These are phyloP conservation scores for Tinea trinotella DNA, from an alignment of 2,888 invertebrate species.

Conservation along the genomic window DNA sequence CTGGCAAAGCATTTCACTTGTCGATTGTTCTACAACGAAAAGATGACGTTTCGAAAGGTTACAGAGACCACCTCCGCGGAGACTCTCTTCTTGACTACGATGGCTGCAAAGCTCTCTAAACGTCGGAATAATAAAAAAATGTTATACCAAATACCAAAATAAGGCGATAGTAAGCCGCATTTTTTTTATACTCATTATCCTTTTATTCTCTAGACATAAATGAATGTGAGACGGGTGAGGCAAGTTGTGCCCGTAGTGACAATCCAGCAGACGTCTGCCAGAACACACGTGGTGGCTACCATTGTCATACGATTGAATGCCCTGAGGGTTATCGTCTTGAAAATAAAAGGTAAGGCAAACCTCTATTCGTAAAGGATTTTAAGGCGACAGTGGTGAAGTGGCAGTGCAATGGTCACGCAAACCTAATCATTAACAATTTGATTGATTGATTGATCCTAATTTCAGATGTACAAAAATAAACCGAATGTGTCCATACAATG, in stretches of 20 bases:
- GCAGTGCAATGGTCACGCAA: too few relatives aligned
- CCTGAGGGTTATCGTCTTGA: constrained; percentile 89
- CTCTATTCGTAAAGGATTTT: too few relatives aligned
- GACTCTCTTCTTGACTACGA: neutral
- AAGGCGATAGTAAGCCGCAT: neutral
- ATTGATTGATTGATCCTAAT: too few relatives aligned
- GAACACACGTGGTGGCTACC: constrained; percentile 90
- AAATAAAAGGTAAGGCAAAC: constrained; percentile 81
- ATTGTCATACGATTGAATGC: constrained; percentile 89
- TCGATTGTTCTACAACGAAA: too few relatives aligned
- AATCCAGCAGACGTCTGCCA: constrained; percentile 85
- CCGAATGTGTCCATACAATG: constrained; percentile 80
- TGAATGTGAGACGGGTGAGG: constrained; percentile 84
- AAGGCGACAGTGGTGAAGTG: too few relatives aligned
- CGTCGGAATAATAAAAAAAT: too few relatives aligned
- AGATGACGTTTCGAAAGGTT: too few relatives aligned
- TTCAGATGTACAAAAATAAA: constrained; percentile 84
- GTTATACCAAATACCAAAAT: constrained; percentile 44
- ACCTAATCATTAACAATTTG: neutral
- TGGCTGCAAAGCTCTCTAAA: too few relatives aligned
- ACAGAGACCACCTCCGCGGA: too few relatives aligned
- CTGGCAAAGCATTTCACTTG: too few relatives aligned
- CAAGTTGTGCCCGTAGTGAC: constrained; percentile 78
- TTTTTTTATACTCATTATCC: too few relatives aligned
- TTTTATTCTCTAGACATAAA: constrained; percentile 71